These are phyloP conservation scores for Pteromalus puparum DNA, from an alignment of 1,140 invertebrate species.

Conservation along the genomic window DNA sequence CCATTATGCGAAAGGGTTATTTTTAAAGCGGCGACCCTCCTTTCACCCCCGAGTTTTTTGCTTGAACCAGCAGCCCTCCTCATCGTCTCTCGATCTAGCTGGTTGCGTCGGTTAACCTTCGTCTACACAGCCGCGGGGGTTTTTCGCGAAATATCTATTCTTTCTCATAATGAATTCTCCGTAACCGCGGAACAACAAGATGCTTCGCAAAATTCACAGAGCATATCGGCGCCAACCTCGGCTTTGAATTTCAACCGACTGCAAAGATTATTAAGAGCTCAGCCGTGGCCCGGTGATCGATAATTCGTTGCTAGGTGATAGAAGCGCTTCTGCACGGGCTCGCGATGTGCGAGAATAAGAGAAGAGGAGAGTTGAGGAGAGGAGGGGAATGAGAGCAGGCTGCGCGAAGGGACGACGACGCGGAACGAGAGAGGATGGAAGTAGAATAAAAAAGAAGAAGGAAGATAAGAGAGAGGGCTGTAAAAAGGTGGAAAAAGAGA, in stretches of 20 bases:
- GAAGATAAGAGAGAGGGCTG: slow-evolving; percentile 38
- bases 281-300: slow-evolving; percentile 51
- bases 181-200: not conserved
- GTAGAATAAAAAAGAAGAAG: slow-evolving; percentile 19
- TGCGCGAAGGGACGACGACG: slow-evolving; percentile 6
- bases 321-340: slow-evolving; percentile 48
- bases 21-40: slow-evolving; percentile 43
- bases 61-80: not conserved
- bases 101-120: not conserved
- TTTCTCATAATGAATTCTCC: too few species aligned
- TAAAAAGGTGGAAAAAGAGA: slow-evolving; percentile 39
- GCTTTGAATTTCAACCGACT: slow-evolving; percentile 54
- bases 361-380: slow-evolving; percentile 41
- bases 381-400: slow-evolving; percentile 29
- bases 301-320: slow-evolving; percentile 59
- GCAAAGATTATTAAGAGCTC: slow-evolving; percentile 54
- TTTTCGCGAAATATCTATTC: too few species aligned
- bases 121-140: not conserved
- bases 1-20: slow-evolving; percentile 64
- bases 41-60: slow-evolving; percentile 20
- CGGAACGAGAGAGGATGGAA: slow-evolving; percentile 42
- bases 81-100: not conserved
- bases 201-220: not conserved
- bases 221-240: too few species aligned
- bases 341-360: slow-evolving; percentile 33